Evolutionary conservation across 2,797 vertebrate species (phyloP).

Genomic region (Fundulus diaphanus): DNA sequence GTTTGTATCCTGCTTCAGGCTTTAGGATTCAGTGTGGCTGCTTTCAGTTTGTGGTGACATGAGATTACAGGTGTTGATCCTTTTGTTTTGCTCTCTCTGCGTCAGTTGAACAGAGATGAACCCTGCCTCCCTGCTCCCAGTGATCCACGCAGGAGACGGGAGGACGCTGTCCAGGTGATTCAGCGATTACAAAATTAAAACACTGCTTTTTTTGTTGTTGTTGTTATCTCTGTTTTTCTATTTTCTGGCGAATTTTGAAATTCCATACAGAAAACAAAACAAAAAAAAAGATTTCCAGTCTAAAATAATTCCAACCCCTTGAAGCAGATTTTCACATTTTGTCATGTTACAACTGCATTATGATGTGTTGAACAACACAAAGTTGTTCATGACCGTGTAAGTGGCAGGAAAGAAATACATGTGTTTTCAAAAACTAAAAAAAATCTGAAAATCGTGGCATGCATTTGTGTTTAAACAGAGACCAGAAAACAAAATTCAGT

Average conservation of each 20-base stretch:
- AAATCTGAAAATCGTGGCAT: neutral
- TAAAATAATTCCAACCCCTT: neutral
- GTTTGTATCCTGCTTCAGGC: neutral
- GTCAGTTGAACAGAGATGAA: constrained; percentile 73
- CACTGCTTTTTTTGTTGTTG: neutral
- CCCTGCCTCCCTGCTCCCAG: constrained; percentile 45
- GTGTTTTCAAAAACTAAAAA: neutral
- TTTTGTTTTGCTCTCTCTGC: constrained; percentile 20
- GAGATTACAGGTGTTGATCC: neutral
- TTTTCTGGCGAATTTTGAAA: neutral
- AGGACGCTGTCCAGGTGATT: constrained; percentile 78
- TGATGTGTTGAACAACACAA: neutral
- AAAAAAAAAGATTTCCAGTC: neutral
- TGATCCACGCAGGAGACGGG: constrained; percentile 71
- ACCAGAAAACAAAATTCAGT: too few species aligned
- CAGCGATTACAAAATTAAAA: neutral
- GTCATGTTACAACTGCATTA: neutral
- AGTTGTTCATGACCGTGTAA: neutral
- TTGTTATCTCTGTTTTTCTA: neutral
- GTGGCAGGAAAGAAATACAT: too few species aligned
- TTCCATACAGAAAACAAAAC: neutral
- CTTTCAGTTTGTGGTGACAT: neutral
- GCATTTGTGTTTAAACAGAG: neutral
- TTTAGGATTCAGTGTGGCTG: neutral
- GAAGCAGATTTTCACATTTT: neutral